phyloP scores from a whole-genome alignment of 2,888 invertebrate genomes.

The Brachypterus glaber region DNA sequence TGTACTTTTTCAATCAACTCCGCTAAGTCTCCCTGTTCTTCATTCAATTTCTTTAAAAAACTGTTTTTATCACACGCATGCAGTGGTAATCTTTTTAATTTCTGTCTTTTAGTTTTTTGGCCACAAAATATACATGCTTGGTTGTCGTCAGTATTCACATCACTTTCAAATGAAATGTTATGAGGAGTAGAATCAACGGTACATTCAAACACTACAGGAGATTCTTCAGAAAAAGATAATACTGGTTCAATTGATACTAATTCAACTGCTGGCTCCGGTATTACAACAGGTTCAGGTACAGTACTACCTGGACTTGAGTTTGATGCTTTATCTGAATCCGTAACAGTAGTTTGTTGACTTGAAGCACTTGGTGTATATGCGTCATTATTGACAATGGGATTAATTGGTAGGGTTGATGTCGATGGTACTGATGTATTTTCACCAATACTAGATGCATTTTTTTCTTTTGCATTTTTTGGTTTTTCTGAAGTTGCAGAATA shows the following conservation, averaged over 20 bases:
- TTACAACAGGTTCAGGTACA: constrained; percentile 15
- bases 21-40: neutral
- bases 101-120: constrained; percentile 15
- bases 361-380: constrained; percentile 11
- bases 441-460: constrained; percentile 9
- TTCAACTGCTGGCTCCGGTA: constrained; percentile 12
- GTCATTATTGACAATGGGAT: constrained; percentile 13
- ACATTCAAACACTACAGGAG: constrained; percentile 10
- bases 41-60: constrained; percentile 12
- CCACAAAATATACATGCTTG: constrained; percentile 16
- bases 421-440: constrained; percentile 10
- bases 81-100: constrained; percentile 13
- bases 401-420: constrained; percentile 15
- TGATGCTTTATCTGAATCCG: constrained; percentile 11
- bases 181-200: constrained; percentile 10
- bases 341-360: constrained; percentile 12
- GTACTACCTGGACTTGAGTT: constrained; percentile 14
- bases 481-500: constrained; percentile 13
- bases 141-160: constrained; percentile 7
- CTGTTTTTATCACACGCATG: constrained; percentile 13
- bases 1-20: neutral
- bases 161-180: constrained; percentile 6
- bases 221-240: constrained; percentile 12
- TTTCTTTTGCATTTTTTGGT: constrained; percentile 8
- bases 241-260: constrained; percentile 12